Evolutionary conservation across 2,797 vertebrate genomes (phyloP).

Genomic region (Pipistrellus nathusii): DNA sequence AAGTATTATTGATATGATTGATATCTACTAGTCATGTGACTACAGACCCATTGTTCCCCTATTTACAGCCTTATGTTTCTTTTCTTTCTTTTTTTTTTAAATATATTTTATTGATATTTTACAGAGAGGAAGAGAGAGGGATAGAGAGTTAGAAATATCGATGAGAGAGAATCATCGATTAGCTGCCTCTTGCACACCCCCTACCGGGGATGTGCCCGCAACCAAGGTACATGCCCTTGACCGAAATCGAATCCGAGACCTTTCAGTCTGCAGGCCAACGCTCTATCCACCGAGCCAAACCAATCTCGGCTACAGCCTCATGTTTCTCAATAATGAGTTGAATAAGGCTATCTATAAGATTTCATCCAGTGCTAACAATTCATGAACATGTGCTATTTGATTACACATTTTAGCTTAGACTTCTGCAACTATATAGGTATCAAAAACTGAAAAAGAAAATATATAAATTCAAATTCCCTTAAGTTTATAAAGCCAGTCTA

Average conservation of each 20-base stretch:
- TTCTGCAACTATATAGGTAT: neutral
- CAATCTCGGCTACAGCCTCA: neutral
- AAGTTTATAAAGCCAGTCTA: neutral
- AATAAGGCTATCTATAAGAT: neutral
- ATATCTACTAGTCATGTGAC: neutral
- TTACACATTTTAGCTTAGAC: conserved; percentile 33
- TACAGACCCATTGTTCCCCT: neutral
- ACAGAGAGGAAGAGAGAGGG: too few relatives aligned
- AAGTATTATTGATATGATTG: neutral
- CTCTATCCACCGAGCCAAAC: too few relatives aligned
- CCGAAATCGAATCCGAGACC: too few relatives aligned
- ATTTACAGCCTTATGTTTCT: neutral
- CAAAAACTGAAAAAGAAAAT: neutral
- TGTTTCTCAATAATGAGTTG: conserved; percentile 22
- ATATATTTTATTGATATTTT: too few relatives aligned
- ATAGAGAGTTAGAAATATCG: too few relatives aligned
- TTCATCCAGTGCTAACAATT: neutral
- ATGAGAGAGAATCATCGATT: too few relatives aligned
- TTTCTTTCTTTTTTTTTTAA: too few relatives aligned
- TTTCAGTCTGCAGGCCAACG: too few relatives aligned
- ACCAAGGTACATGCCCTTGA: too few relatives aligned
- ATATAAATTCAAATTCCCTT: neutral
- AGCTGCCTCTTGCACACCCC: too few relatives aligned
- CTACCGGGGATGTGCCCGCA: too few relatives aligned
- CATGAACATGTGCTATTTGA: neutral